These are phyloP conservation scores for Steinernema feltiae DNA, from an alignment of 1,140 invertebrate species.

Conservation along the genomic window DNA sequence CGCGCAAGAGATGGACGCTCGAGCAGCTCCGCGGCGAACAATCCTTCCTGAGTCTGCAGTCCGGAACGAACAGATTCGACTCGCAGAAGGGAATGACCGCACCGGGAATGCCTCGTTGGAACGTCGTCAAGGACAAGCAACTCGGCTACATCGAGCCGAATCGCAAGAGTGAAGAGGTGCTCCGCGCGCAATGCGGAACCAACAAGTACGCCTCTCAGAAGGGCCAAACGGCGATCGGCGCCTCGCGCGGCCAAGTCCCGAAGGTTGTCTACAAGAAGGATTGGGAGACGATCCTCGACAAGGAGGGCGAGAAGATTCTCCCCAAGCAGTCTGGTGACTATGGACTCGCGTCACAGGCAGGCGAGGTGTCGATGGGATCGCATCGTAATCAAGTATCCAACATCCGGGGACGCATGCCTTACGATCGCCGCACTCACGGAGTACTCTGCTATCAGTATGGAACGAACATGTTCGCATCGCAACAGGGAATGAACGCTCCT, in stretches of 20 bases:
- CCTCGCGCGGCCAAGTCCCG: constrained; percentile 40
- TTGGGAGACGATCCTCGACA: constrained; percentile 57
- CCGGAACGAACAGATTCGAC: constrained; percentile 82
- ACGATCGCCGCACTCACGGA: constrained; percentile 54
- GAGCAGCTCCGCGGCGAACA: constrained; percentile 78
- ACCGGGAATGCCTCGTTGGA: constrained; percentile 53
- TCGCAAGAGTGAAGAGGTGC: constrained; percentile 49
- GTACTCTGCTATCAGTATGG: constrained; percentile 70
- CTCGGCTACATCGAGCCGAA: constrained; percentile 54
- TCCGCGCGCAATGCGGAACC: constrained; percentile 54
- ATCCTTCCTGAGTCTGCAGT: constrained; percentile 79
- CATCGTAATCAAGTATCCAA: constrained; percentile 57
- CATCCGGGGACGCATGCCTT: constrained; percentile 55
- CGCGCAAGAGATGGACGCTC: constrained; percentile 74
- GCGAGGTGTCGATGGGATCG: constrained; percentile 56
- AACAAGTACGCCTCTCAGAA: constrained; percentile 56
- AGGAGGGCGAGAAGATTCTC: constrained; percentile 56
- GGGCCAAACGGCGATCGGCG: constrained; percentile 49
- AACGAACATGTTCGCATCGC: constrained; percentile 79
- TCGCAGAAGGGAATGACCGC: constrained; percentile 72
- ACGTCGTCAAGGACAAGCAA: constrained; percentile 56
- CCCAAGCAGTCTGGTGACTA: constrained; percentile 57
- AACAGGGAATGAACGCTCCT: constrained; percentile 69
- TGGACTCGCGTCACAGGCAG: constrained; percentile 53
- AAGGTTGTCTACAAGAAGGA: constrained; percentile 56